phyloP scores from a whole-genome alignment of 2,113 vertebrate species.

The Garra rufa region DNA sequence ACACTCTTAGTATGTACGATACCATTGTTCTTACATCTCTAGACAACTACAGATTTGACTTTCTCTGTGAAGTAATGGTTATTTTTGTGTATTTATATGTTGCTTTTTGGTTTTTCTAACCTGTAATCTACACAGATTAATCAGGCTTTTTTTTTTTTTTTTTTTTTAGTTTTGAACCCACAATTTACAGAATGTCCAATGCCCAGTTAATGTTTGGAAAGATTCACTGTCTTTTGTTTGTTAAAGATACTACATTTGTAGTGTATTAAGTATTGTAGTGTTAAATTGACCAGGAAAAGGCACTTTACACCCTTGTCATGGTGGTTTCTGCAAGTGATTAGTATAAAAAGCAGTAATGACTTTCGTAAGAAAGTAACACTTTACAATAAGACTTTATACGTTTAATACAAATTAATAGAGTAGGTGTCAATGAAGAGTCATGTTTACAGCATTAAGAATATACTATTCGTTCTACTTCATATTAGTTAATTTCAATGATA shows the following conservation, averaged over 20 bases:
- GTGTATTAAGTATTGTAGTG: neutral
- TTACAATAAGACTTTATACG: neutral
- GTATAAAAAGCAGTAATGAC: neutral
- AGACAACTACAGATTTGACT: neutral
- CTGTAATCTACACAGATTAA: neutral
- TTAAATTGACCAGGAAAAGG: slow-evolving; percentile 5
- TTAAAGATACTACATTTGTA: neutral
- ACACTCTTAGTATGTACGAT: neutral
- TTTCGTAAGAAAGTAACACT: neutral
- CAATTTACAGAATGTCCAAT: neutral
- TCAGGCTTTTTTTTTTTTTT: neutral
- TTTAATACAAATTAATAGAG: neutral
- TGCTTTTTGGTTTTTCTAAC: neutral
- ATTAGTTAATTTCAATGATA: neutral
- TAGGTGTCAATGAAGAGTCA: neutral
- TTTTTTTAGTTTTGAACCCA: neutral
- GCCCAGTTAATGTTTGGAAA: neutral
- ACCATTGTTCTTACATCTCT: slow-evolving; percentile 19
- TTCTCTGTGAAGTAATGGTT: slow-evolving; percentile 16
- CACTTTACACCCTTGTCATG: slow-evolving; percentile 30
- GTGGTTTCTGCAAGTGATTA: slow-evolving; percentile 20
- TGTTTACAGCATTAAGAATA: neutral
- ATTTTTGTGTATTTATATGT: slow-evolving; percentile 21
- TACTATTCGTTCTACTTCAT: neutral
- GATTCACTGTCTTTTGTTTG: neutral